A percentile compares a stretch with the other conserved stretches of the same genome.
These are phyloP conservation scores for Scolopax rusticola DNA, from an alignment of 2,797 vertebrate genomes.

Conservation along the genomic window DNA sequence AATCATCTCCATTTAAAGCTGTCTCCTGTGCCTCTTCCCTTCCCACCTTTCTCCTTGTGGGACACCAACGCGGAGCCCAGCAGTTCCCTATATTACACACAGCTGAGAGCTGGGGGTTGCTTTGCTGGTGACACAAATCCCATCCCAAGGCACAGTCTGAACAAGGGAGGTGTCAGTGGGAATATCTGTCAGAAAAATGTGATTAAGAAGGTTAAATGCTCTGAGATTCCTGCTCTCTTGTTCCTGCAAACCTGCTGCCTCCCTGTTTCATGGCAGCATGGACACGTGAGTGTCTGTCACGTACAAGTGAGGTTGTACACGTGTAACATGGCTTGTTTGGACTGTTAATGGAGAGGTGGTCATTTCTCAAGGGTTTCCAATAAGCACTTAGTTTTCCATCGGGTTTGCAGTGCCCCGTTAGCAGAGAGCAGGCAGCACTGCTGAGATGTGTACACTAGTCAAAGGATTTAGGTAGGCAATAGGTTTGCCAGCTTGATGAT, in stretches of 20 bases:
- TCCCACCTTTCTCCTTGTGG: background rate
- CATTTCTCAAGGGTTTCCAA: background rate
- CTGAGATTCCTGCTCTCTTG: background rate
- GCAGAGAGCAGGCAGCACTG: background rate
- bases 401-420: accelerated
- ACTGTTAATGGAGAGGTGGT: too few relatives aligned
- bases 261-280: background rate
- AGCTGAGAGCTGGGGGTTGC: background rate
- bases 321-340: accelerated
- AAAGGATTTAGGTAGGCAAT: background rate
- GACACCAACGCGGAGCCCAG: background rate
- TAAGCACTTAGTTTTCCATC: background rate
- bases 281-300: too few relatives aligned
- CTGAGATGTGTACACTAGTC: accelerated
- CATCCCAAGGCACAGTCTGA: accelerated
- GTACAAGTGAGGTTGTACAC: accelerated
- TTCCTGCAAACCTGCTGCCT: background rate
- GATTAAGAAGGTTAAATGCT: background rate
- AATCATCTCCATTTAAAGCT: background rate
- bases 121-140: background rate
- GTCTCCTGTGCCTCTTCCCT: background rate
- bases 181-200: background rate
- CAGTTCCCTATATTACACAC: background rate
- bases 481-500: too few relatives aligned
- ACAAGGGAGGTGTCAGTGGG: background rate